Evolutionary conservation across 1,140 invertebrate species (phyloP), one percentile per base, ranked within the genome.

Genomic region (Macrobrachium nipponense): DNA sequence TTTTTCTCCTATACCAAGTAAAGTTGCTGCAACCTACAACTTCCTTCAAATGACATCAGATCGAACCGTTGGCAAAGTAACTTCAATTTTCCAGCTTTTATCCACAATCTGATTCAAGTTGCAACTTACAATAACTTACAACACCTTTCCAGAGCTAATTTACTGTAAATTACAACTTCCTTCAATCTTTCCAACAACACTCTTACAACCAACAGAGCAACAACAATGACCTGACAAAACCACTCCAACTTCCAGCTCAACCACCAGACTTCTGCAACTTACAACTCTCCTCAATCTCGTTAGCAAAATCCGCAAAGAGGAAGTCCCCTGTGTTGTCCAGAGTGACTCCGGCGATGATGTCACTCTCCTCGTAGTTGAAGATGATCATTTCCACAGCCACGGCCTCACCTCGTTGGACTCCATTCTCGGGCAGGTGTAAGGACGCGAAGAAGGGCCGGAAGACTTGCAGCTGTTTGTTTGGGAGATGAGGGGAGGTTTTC

Each of bases 401-500:
- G 27, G 96, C 95, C 92, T 99, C 98, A 84, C 97, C 98, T 78
- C 95, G 93, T 86, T 97, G 95, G 3, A 99, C 94, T 0, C 95
- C 95, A 89, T 97, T 97, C 0, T 64, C 75, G 5, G 98, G 98
- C 12, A 99, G 92, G 90, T 96, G 95, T 18, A 97, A 90, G 5
- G 94, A 94, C 51, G 98, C 93, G 90, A 97, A 97, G 91, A 98
- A 98, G 8, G 96, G 95, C 89, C 96, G 95, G 90, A 97, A 97
- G 0, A 98, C 96, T 90, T 93, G 94, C 44, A 99, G 91, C 93
- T 95, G 83, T 61, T 15, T 59, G 27, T 36, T 36, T 2, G 27
- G 27, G 27, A 36, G 27, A 36, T 4, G 4, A 36, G 4, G 27
- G 27, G 27, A n/a, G n/a, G n/a, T n/a, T n/a, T n/a, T n/a, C n/a